Conservation (phyloP, 2,888 invertebrate species). For the Dasysyrphus tricinctus region DNA sequence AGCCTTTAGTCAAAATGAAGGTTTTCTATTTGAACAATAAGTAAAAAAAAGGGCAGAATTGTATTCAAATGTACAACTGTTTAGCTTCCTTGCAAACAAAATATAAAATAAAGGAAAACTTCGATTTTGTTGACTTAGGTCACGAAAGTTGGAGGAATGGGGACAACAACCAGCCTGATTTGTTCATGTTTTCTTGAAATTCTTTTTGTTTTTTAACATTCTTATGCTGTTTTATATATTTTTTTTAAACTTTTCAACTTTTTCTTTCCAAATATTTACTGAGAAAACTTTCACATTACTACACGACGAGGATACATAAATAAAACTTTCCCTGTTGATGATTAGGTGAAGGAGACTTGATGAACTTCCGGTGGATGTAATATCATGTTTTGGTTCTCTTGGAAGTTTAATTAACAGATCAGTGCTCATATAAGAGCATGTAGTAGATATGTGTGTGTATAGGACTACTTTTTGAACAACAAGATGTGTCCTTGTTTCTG, state of each 20-base stretch:
- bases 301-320: neutral
- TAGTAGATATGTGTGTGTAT: neutral
- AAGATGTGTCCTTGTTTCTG: neutral
- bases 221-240: neutral
- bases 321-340: neutral
- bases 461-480: neutral
- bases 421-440: neutral
- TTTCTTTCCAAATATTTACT: neutral
- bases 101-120: neutral
- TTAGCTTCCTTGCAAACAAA: neutral
- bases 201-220: neutral
- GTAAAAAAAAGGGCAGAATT: neutral
- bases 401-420: constrained; percentile 18
- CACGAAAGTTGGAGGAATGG: neutral
- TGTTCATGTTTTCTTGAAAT: neutral
- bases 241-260: neutral
- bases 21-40: neutral
- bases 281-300: neutral
- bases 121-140: constrained; percentile 7
- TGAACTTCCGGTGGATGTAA: neutral
- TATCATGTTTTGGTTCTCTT: neutral
- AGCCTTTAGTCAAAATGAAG: neutral
- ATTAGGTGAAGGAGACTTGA: neutral
- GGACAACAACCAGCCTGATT: neutral
- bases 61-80: neutral